Percentiles rank a stretch among this genome's conserved stretches.
phyloP scores from a whole-genome alignment of 2,888 invertebrate species.

The Alentia gelatinosa region DNA sequence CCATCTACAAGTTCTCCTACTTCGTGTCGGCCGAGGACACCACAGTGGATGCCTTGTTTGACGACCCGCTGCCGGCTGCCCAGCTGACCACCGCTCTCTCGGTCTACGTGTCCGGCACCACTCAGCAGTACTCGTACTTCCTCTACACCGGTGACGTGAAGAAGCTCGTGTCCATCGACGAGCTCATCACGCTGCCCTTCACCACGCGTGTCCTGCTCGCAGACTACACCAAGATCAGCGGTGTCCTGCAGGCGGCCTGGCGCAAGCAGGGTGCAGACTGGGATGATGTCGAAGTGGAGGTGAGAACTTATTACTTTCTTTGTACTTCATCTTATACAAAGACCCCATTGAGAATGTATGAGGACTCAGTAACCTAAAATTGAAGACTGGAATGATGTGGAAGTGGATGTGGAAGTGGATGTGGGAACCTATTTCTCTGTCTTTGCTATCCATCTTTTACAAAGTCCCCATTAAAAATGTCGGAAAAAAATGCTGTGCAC shows the following conservation, averaged over 20 bases:
- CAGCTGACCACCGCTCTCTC: background rate
- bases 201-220: background rate
- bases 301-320: too few relatives aligned
- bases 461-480: too few relatives aligned
- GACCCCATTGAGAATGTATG: too few relatives aligned
- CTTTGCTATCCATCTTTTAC: too few relatives aligned
- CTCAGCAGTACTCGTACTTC: background rate
- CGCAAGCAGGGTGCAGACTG: background rate
- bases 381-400: too few relatives aligned
- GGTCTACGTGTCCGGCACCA: background rate
- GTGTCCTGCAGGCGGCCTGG: constrained; percentile 14
- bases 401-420: too few relatives aligned
- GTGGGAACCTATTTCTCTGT: too few relatives aligned
- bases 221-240: background rate
- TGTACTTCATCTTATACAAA: too few relatives aligned
- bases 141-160: background rate
- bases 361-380: too few relatives aligned
- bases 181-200: background rate
- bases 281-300: background rate
- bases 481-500: too few relatives aligned
- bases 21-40: background rate
- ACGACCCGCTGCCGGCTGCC: background rate
- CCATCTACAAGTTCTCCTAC: constrained; percentile 33
- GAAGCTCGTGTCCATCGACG: background rate
- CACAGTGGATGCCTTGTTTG: constrained; percentile 21